Base-by-base conservation (phyloP, 2,888 invertebrate species). In the Priocnemis perturbator region DNA sequence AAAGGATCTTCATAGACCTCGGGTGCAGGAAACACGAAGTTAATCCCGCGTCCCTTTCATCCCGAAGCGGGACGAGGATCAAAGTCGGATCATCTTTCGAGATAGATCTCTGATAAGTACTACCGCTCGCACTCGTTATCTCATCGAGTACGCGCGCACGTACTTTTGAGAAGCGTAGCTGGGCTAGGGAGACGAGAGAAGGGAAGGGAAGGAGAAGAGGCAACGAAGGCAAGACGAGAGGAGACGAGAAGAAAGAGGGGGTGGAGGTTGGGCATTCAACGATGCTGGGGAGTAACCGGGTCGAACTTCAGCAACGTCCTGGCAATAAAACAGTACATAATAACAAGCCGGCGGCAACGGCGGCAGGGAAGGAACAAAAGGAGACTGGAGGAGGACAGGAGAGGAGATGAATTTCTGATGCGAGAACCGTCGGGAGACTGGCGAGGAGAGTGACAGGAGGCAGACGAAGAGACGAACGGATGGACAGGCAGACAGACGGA, bases 381-480 rank as follows among this genome's bases (percentile, higher is more conserved):
- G 73, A 82, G 74, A 66, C 70, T 69, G 77, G 75, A 77, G 78
- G 74, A 75, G 77, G 77, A 78, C 76, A 75, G 77, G 74, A 83
- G 76, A 74, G 72, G 81, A 81, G 79, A 77, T 78, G 77, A 76
- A 77, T 79, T 76, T 73, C 77, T 81, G 81, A 81, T 76, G 80
- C 77, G 77, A 78, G 78, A 76, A 80, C 78, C 83, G 84, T 80
- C 83, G 83, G 83, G 83, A 83, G 82, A 78, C 83, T 78, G 83
- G 81, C 74, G 82, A 76, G 78, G 75, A 83, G 84, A 85, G 82
- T 82, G 85, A 85, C 82, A 83, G 85, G 85, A 87, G 83, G 86
- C 83, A 84, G 86, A 86, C 83, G 83, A 85, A 78, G 85, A 85
- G 86, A 87, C 84, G 85, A 82, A 84, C 84, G 81, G 84, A 84